Conservation (phyloP, 2,888 invertebrate genomes). For the Digitonthophagus gazella region DNA sequence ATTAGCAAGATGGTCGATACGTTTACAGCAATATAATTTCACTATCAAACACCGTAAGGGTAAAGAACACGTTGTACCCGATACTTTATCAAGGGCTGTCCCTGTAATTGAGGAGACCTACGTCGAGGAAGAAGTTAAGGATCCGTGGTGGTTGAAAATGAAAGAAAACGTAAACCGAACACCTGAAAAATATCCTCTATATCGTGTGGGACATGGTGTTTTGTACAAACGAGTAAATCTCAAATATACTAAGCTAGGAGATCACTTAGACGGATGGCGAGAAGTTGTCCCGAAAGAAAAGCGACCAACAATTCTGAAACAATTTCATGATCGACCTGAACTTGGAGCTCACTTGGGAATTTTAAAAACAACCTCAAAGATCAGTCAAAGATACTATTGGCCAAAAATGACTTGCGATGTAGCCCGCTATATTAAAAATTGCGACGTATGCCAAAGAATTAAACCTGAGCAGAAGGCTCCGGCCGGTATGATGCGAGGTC, state of each 20-base stretch:
- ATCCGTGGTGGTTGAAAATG: not conserved
- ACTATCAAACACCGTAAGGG: conserved; percentile 22
- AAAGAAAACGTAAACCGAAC: not conserved
- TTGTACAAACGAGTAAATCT: not conserved
- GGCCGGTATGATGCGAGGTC: conserved; percentile 37
- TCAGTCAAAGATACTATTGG: conserved; percentile 32
- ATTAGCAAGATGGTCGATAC: conserved; percentile 23
- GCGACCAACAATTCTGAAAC: conserved; percentile 15
- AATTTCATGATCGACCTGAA: conserved; percentile 28
- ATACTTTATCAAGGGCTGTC: not conserved
- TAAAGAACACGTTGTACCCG: not conserved
- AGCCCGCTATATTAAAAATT: conserved; percentile 30
- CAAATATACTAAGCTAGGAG: not conserved
- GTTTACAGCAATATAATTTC: conserved; percentile 25
- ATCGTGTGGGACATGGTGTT: not conserved
- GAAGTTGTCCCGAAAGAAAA: conserved; percentile 2
- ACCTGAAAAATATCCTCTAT: not conserved
- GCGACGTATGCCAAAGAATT: conserved; percentile 29
- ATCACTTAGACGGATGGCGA: not conserved
- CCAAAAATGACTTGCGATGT: conserved; percentile 33
- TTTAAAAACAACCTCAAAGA: conserved; percentile 29
- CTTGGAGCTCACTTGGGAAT: conserved; percentile 32
- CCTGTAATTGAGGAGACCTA: not conserved
- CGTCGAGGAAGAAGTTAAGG: not conserved
- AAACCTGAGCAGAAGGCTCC: conserved; percentile 32